Percentiles rank a stretch among this genome's conserved stretches.
Conservation (phyloP, 2,888 invertebrate species). For the Leptopterna dolabrata region DNA sequence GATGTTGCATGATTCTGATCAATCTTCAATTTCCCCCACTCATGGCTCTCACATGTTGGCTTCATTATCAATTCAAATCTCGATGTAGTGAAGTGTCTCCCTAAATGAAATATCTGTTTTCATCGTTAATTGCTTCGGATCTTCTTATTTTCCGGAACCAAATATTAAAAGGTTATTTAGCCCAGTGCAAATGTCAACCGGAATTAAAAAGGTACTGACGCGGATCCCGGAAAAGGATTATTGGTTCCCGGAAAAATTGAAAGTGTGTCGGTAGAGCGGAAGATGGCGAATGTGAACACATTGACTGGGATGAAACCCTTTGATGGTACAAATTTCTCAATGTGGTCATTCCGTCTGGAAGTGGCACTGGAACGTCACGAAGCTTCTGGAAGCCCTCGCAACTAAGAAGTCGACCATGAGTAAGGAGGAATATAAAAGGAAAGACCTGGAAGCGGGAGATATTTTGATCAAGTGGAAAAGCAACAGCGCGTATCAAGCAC, state of each 20-base stretch:
- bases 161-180: no score
- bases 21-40: no score
- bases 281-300: not conserved
- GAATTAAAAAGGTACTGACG: not conserved
- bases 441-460: not conserved
- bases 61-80: no score
- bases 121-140: no score
- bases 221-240: not conserved
- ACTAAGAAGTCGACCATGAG: not conserved
- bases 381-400: not conserved
- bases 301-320: not conserved
- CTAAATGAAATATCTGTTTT: no score
- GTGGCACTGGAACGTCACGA: not conserved
- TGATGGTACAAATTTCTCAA: not conserved
- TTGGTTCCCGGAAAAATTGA: not conserved
- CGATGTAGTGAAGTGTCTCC: no score
- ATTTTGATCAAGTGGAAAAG: conserved; percentile 13
- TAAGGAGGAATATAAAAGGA: not conserved
- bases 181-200: no score
- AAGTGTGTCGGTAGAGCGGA: not conserved
- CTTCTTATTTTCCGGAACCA: no score
- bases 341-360: not conserved
- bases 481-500: conserved; percentile 21
- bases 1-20: no score
- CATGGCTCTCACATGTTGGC: no score